phyloP scores from a whole-genome alignment of 2,888 invertebrate species.

The Amblyjoppa proteus region DNA sequence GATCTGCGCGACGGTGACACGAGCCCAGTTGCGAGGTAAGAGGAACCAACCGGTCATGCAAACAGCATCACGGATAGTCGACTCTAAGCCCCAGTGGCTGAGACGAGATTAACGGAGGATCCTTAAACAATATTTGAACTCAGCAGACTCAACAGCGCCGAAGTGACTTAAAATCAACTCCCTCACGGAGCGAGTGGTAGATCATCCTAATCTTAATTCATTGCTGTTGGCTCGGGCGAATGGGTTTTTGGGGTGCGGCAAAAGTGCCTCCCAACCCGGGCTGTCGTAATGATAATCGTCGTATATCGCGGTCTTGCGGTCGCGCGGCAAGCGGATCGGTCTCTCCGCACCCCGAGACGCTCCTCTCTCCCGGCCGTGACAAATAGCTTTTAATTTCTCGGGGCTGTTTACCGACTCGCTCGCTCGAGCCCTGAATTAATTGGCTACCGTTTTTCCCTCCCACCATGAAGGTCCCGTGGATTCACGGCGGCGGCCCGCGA shows the following conservation, averaged over 20 bases:
- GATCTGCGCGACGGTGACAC: conserved; percentile 46
- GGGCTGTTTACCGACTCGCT: conserved; percentile 82
- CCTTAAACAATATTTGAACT: conserved; percentile 58
- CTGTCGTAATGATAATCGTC: conserved; percentile 52
- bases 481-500: conserved; percentile 69
- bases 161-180: conserved; percentile 16
- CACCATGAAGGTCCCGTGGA: conserved; percentile 15
- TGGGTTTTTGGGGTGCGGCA: conserved; percentile 35
- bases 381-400: conserved; percentile 85
- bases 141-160: neutral
- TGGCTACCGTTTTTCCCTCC: conserved; percentile 70
- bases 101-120: conserved; percentile 16
- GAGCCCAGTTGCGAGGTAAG: conserved; percentile 18
- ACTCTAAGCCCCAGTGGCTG: neutral
- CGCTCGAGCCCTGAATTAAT: conserved; percentile 81
- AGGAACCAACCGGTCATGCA: neutral
- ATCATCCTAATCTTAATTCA: conserved; percentile 83
- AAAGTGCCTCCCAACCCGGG: neutral
- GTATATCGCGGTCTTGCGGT: conserved; percentile 18
- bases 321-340: conserved; percentile 34
- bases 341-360: conserved; percentile 62
- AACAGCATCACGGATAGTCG: neutral
- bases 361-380: conserved; percentile 77
- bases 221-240: conserved; percentile 64
- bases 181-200: conserved; percentile 65